phyloP scores from a whole-genome alignment of 2,113 vertebrate genomes.

The Pithys albifrons region DNA sequence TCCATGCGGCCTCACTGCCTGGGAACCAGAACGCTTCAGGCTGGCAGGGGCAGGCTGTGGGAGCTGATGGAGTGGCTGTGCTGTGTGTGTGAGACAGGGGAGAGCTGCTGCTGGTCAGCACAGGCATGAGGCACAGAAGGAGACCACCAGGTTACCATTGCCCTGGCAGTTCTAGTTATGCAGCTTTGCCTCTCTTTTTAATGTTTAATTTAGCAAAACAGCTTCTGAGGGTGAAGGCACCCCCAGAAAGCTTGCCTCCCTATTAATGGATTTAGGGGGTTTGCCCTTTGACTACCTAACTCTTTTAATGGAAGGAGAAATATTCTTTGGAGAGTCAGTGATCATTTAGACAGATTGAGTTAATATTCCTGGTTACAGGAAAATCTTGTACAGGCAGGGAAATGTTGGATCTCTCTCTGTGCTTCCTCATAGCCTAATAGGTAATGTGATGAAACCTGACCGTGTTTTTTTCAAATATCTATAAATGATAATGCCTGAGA shows the following conservation, averaged over 20 bases:
- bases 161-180: background rate
- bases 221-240: background rate
- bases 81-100: background rate
- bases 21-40: rapidly evolving
- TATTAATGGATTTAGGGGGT: background rate
- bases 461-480: background rate
- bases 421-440: background rate
- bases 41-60: rapidly evolving
- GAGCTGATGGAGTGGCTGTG: background rate
- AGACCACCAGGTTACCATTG: background rate
- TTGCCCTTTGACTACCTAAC: background rate
- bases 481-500: background rate
- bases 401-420: background rate
- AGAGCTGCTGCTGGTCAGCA: background rate
- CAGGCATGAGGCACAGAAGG: background rate
- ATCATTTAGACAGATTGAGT: background rate
- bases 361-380: background rate
- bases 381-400: background rate
- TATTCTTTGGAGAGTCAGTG: background rate
- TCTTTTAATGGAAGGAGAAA: background rate
- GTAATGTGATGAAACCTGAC: background rate
- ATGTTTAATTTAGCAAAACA: background rate
- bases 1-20: background rate
- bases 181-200: background rate
- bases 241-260: background rate